Base-by-base conservation (phyloP, 2,888 invertebrate genomes). In the Hyles lineata region DNA sequence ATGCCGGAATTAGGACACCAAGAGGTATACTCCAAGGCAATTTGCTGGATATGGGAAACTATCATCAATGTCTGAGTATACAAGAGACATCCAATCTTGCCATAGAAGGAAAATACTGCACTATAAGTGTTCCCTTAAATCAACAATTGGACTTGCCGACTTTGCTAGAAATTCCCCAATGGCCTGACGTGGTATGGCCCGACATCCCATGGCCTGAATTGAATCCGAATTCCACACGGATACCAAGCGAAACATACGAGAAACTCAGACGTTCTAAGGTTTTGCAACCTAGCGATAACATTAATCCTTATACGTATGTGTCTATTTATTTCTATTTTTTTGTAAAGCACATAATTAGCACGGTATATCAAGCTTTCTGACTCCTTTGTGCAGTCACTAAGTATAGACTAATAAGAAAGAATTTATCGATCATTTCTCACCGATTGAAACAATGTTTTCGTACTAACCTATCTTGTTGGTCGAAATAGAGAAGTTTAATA, bases 51-150 rank as follows among this genome's bases (percentile, higher is more conserved):
- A 79, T 87, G 58, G 91, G 91, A 0, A 89, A 87, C 72, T 91
- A 88, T 70, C 78, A 79, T 67, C 89, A 90, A 81, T 91, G 91
- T 77, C 77, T 91, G n/a, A 79, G 72, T 0, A 90, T 91, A 63
- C 77, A 77, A 21, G 73, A 84, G 74, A 74, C 77, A n/a, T 77
- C 82, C 29, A 77, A 78, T 35, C 84, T 83, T 19, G 75, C 78
- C 0, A 83, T 91, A 9, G 81, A 87, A 77, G 92, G 92, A 19
- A 92, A 92, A 78, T 89, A 85, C 76, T 94, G 95, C 72, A 83
- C 87, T 72, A 83, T 92, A 52, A 63, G 74, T 3, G 74, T 90
- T 1, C 90, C 91, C 4, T 35, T 87, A 8, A 62, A 78, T 15
- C 87, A 89, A 75, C 74, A 80, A 7, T 61, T 83, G 7, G 72